These are phyloP conservation scores for Elysia crispata DNA, from an alignment of 2,888 invertebrate species.

Conservation along the genomic window DNA sequence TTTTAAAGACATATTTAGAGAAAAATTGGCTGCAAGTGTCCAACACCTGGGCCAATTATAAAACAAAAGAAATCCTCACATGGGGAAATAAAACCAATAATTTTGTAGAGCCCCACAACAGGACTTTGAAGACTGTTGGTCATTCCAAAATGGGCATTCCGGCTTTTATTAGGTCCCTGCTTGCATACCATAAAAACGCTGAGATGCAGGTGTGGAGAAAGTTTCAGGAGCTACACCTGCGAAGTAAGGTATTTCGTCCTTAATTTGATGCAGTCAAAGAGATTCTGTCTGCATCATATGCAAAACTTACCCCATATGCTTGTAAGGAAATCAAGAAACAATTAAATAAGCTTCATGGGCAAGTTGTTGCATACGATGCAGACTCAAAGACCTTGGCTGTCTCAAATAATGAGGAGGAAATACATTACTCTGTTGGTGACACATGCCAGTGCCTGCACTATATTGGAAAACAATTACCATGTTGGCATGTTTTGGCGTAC, in stretches of 20 bases:
- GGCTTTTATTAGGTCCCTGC: neutral
- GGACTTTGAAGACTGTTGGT: slow-evolving; percentile 5
- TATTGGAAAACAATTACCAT: neutral
- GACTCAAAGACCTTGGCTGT: neutral
- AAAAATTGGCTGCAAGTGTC: slow-evolving; percentile 10
- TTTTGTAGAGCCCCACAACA: neutral
- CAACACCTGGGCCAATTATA: neutral
- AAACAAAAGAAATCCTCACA: neutral
- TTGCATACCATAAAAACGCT: neutral
- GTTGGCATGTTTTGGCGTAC: neutral
- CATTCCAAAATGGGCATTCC: slow-evolving; percentile 1
- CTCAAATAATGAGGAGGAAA: neutral
- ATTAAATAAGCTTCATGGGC: neutral
- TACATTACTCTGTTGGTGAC: neutral
- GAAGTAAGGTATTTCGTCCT: neutral
- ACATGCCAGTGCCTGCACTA: slow-evolving; percentile 1
- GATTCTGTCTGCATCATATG: slow-evolving; percentile 3
- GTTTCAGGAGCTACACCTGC: neutral
- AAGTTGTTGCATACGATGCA: neutral
- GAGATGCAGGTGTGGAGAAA: neutral
- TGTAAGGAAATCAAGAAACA: neutral
- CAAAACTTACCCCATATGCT: neutral
- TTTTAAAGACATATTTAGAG: neutral
- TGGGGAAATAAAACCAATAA: neutral
- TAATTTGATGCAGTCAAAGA: neutral